Percentiles rank a stretch among this genome's conserved stretches.
phyloP scores from a whole-genome alignment of 2,113 vertebrate genomes.

The Malurus alboscapulatus region DNA sequence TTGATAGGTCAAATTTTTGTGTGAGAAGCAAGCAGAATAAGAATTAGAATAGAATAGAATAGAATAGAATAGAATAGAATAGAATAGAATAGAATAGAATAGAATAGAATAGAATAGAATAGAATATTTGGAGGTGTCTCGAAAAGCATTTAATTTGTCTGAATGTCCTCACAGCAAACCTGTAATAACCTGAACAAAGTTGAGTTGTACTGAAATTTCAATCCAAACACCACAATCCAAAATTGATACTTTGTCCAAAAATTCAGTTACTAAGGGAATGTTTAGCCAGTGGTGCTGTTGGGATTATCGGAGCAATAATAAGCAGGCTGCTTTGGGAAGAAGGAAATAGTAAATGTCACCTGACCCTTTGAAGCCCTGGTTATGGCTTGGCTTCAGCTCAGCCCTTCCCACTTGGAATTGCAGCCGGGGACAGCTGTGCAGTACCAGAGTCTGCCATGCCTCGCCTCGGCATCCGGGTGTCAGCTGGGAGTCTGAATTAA shows the following conservation, averaged over 20 bases:
- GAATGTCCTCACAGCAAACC: background rate
- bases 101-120: no score
- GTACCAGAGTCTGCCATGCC: fast-evolving
- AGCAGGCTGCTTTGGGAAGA: background rate
- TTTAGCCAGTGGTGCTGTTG: background rate
- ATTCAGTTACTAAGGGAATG: background rate
- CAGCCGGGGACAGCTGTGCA: background rate
- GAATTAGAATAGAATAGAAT: no score
- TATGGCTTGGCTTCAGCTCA: background rate
- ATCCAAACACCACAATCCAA: background rate
- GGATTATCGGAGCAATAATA: background rate
- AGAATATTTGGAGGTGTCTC: background rate
- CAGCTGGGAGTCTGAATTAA: background rate
- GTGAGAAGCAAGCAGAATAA: fast-evolving
- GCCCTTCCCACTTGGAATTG: background rate
- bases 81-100: background rate
- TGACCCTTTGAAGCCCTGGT: background rate
- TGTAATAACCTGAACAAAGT: background rate
- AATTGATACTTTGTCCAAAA: background rate
- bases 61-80: background rate
- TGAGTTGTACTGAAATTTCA: background rate
- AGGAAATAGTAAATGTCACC: background rate
- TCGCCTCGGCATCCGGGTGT: background rate
- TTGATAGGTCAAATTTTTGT: background rate
- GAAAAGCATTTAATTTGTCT: background rate